Percentiles rank a stretch among this genome's conserved stretches.
phyloP scores from a whole-genome alignment of 2,797 vertebrate genomes.

The Chloroceryle inda region DNA sequence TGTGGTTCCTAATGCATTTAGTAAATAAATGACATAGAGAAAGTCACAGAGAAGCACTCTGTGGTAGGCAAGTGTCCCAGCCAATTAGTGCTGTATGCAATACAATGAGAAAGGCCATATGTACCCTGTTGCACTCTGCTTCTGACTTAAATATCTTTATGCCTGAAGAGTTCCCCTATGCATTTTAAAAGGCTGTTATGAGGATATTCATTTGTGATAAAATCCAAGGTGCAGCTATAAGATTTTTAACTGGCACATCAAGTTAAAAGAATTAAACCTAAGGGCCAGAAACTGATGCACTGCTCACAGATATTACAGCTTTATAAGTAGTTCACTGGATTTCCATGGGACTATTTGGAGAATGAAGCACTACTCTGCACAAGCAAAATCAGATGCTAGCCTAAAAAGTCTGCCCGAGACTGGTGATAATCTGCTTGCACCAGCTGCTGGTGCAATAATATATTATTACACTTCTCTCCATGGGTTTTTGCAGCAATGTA shows the following conservation, averaged over 20 bases:
- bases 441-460: background rate
- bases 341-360: slow-evolving; percentile 15
- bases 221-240: slow-evolving; percentile 23
- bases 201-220: slow-evolving; percentile 40
- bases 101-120: slow-evolving; percentile 10
- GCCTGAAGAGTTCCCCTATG: slow-evolving; percentile 37
- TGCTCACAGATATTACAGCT: slow-evolving; percentile 1
- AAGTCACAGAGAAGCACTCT: background rate
- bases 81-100: background rate
- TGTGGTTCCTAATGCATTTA: background rate
- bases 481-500: background rate
- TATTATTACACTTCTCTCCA: background rate
- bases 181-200: slow-evolving; percentile 53
- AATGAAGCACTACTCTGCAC: background rate
- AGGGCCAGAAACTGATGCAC: background rate
- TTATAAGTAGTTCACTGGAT: background rate
- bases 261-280: slow-evolving; percentile 36
- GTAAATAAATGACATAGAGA: slow-evolving; percentile 2
- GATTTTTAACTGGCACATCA: slow-evolving; percentile 1
- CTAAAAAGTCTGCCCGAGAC: background rate
- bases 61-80: background rate
- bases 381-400: background rate
- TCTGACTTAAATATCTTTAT: slow-evolving; percentile 38
- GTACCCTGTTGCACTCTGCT: background rate
- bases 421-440: background rate